These are phyloP conservation scores for Seriola rivoliana DNA, from an alignment of 2,113 vertebrate genomes.

Conservation along the genomic window DNA sequence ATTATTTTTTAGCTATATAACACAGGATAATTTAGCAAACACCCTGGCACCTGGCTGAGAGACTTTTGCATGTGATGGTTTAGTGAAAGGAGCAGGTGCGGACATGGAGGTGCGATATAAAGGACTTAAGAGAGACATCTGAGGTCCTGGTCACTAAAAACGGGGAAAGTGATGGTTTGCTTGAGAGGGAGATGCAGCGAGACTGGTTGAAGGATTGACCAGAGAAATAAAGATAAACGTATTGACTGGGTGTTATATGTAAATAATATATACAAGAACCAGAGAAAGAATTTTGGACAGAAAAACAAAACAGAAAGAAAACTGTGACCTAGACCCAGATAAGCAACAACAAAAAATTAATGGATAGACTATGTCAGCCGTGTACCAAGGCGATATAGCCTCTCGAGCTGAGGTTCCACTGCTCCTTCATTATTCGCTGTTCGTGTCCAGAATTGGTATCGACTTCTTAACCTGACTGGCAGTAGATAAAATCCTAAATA, in stretches of 20 bases:
- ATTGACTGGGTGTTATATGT: neutral
- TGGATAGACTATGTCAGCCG: no score
- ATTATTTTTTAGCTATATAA: no score
- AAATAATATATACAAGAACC: neutral
- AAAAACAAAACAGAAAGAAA: no score
- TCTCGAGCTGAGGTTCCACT: no score
- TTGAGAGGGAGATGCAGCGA: neutral
- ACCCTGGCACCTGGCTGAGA: no score
- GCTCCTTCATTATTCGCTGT: neutral
- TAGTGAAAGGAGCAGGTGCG: no score
- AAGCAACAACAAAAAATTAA: neutral
- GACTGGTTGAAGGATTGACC: neutral
- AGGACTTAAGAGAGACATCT: no score
- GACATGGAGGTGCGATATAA: no score
- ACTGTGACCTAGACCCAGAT: neutral
- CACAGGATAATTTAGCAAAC: no score
- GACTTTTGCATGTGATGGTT: no score
- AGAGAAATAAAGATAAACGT: neutral
- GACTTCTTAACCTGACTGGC: neutral
- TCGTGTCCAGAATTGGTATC: neutral
- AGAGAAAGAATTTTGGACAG: neutral
- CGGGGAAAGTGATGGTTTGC: neutral
- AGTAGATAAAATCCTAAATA: neutral
- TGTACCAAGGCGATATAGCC: no score
- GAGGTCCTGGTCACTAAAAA: no score